Percentiles rank a stretch among this genome's conserved stretches.
phyloP scores from a whole-genome alignment of 2,113 vertebrate genomes.

The Alaudala cheleensis region DNA sequence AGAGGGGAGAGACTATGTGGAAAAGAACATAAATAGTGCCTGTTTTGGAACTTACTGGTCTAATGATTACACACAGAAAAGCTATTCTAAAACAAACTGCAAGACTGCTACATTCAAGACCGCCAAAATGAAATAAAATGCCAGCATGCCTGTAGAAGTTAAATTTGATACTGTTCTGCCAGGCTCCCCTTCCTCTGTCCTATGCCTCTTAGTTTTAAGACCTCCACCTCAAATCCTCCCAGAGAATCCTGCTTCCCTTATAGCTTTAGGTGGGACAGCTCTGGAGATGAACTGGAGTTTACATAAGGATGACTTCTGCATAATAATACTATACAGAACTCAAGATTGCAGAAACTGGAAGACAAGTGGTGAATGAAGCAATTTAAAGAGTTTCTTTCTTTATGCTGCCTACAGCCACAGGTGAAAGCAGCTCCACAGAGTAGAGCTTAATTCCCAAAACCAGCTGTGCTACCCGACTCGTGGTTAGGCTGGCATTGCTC shows the following conservation, averaged over 20 bases:
- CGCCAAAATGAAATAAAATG: neutral
- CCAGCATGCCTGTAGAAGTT: neutral
- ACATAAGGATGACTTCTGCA: neutral
- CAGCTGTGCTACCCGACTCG: neutral
- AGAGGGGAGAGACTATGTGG: no score
- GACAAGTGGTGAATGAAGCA: neutral
- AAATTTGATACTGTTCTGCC: neutral
- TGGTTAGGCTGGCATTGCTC: neutral
- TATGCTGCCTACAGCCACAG: neutral
- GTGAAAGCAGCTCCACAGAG: neutral
- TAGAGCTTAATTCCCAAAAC: neutral
- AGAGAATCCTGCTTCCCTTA: neutral
- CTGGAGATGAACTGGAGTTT: neutral
- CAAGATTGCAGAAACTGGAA: neutral
- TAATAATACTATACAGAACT: neutral
- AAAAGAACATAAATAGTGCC: neutral
- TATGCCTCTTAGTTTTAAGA: neutral
- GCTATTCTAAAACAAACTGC: neutral
- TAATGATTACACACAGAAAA: neutral
- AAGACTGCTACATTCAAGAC: neutral
- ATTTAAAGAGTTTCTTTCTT: neutral
- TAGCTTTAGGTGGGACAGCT: neutral
- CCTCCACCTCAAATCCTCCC: neutral
- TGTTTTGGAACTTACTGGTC: neutral
- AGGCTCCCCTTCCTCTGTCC: neutral